Evolutionary conservation across 2,888 invertebrate species (phyloP), one percentile per base, ranked within the genome.

Genomic region (Rhyacophila evoluta): DNA sequence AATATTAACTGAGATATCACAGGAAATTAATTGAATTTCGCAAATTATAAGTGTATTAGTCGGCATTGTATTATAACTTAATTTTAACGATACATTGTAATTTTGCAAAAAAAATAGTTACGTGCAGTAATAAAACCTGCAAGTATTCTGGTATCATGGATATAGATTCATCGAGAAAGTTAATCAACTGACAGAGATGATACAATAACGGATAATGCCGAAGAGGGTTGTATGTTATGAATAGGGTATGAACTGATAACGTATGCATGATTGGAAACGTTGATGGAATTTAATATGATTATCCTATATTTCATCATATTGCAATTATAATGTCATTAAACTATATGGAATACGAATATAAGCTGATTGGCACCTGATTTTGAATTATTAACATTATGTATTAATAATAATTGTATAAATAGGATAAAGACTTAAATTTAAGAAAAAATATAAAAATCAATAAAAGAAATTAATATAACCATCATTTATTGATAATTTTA

Each of bases 241-340:
- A 55, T 55, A 55, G 55, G 55, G 12, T 55, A 55, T 55, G 55
- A 55, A 55, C 55, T 55, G 25, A 19, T 19, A 55, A 55, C 25
- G 10, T 10, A 55, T 55, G 55, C 55, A 55, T 55, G 55, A 55
- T 55, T 55, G 55, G 19, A 55, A 55, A 55, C 55, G 19, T 19
- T 25, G 55, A 55, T 55, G 19, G 19, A 55, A 55, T 25, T 55
- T 19, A 55, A 55, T 19, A 55, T 10, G 25, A 55, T 55, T 55
- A 55, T 55, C 55, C 55, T 10, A 55, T 25, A 55, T 55, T 55
- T 55, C 41, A 55, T 55, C 19, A 55, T 55, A 33, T 33, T 33
- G 6, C 29, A 33, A 33, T 33, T 8, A 55, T 55, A n/a, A 25
- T 19, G 8, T 10, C 8, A 55, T 55, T 5, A 25, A 55, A 55